phyloP scores from a whole-genome alignment of 2,113 vertebrate genomes.

The Lota lota region DNA sequence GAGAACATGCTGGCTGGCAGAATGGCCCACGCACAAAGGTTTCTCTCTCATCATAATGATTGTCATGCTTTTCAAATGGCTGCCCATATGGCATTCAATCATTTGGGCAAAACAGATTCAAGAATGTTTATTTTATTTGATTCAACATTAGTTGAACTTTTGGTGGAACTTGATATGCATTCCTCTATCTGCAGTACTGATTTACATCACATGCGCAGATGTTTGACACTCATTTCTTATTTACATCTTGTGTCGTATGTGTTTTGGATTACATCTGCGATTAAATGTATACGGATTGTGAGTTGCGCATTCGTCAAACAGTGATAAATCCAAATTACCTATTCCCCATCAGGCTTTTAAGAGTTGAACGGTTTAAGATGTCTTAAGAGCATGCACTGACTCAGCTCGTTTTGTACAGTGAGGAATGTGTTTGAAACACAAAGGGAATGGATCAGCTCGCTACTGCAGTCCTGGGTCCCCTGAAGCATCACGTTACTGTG shows the following conservation, averaged over 20 bases:
- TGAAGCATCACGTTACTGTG: slow-evolving; percentile 39
- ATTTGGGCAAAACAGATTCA: too few species aligned
- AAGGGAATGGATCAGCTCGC: slow-evolving; percentile 20
- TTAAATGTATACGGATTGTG: neutral
- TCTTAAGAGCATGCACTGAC: slow-evolving; percentile 16
- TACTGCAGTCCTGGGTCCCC: slow-evolving; percentile 25
- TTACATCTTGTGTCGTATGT: too few species aligned
- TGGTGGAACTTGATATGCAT: too few species aligned
- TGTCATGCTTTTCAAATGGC: neutral
- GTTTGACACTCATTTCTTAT: too few species aligned
- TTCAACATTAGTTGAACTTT: too few species aligned
- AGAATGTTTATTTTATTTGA: too few species aligned
- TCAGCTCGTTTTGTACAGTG: slow-evolving; percentile 7
- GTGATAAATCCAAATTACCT: slow-evolving; percentile 5
- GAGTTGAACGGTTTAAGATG: neutral
- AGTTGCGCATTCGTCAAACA: neutral
- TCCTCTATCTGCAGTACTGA: too few species aligned
- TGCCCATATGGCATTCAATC: too few species aligned
- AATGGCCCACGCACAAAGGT: slow-evolving; percentile 22
- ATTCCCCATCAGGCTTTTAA: slow-evolving; percentile 10
- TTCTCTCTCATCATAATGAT: slow-evolving; percentile 28
- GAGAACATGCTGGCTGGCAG: slow-evolving; percentile 21
- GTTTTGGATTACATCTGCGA: too few species aligned
- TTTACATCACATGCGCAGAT: too few species aligned
- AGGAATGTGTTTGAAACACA: slow-evolving; percentile 23